Percentiles rank a stretch among this genome's conserved stretches.
Evolutionary conservation across 64 coral and sea anemone species (phyloP).

Genomic region (Stylophora pistillata): DNA sequence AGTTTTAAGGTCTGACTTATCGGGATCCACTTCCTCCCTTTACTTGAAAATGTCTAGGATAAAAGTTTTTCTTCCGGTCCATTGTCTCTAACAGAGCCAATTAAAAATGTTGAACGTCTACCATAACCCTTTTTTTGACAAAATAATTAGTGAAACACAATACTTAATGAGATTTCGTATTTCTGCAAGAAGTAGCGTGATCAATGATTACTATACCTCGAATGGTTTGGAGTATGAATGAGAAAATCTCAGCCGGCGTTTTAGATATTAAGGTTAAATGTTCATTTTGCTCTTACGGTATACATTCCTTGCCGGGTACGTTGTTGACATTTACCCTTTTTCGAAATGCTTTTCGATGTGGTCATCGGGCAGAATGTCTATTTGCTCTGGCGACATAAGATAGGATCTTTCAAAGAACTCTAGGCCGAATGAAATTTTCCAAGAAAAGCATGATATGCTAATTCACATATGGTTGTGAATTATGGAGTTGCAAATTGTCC

Average conservation of each 20-base stretch:
- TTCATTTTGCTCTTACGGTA: no score
- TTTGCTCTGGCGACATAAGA: background rate
- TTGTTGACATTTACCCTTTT: no score
- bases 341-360: no score
- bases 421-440: background rate
- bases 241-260: background rate
- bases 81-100: background rate
- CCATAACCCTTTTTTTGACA: background rate
- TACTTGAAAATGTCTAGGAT: no score
- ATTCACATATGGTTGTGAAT: background rate
- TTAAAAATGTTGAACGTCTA: no score
- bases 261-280: background rate
- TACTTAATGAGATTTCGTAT: background rate
- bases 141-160: background rate
- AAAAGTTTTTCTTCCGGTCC: no score
- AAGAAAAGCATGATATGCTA: background rate
- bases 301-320: no score
- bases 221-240: background rate
- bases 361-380: no score
- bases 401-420: background rate
- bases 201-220: background rate
- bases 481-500: background rate
- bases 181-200: background rate
- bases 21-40: no score
- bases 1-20: no score